phyloP scores from a whole-genome alignment of 2,797 vertebrate genomes.

The Eidolon dupreanum region DNA sequence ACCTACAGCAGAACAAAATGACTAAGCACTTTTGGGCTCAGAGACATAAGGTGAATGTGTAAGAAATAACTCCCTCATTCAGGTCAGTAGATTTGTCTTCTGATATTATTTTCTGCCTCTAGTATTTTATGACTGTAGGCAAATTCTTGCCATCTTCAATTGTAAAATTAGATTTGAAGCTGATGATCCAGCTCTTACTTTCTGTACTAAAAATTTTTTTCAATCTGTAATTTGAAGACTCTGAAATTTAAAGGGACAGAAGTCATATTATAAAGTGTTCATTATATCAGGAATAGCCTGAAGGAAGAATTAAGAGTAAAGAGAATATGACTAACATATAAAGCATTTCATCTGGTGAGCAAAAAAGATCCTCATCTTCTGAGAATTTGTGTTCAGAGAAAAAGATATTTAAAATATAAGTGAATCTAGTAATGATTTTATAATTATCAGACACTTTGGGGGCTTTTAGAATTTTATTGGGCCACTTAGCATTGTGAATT shows the following conservation, averaged over 20 bases:
- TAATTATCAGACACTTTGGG: neutral
- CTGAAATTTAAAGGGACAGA: conserved; percentile 14
- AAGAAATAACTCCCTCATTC: neutral
- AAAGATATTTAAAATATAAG: conserved; percentile 17
- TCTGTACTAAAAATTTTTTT: neutral
- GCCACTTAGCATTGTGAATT: neutral
- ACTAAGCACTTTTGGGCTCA: neutral
- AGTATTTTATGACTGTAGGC: neutral
- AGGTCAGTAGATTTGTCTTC: neutral
- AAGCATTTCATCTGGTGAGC: neutral
- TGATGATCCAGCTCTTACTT: neutral
- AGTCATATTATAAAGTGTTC: neutral
- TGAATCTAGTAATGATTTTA: neutral
- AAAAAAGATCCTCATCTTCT: neutral
- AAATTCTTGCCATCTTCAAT: neutral
- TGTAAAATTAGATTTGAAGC: neutral
- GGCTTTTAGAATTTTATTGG: neutral
- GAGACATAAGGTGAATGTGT: neutral
- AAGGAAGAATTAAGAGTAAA: neutral
- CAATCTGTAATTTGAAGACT: neutral
- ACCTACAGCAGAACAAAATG: neutral
- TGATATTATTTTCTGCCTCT: conserved; percentile 12
- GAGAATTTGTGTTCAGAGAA: conserved; percentile 44
- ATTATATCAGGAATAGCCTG: neutral
- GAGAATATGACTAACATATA: neutral